phyloP scores from a whole-genome alignment of 2,888 invertebrate species.

The Lagria hirta region DNA sequence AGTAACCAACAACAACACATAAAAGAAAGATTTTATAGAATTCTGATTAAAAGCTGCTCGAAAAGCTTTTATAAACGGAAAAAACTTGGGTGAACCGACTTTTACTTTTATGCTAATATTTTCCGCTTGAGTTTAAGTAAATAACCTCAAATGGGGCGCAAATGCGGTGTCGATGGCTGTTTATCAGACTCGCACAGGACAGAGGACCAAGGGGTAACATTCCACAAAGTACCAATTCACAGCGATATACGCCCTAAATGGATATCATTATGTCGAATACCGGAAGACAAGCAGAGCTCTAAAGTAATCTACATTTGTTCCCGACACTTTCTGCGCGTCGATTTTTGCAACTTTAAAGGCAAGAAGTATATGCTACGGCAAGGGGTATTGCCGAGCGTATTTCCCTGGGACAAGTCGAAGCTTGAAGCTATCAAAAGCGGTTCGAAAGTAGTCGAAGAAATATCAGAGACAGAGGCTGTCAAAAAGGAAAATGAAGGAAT shows the following conservation, averaged over 20 bases:
- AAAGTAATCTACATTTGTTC: slow-evolving; percentile 71
- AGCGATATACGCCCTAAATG: slow-evolving; percentile 62
- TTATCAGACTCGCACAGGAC: slow-evolving; percentile 62
- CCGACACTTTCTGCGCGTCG: slow-evolving; percentile 71
- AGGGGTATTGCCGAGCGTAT: slow-evolving; percentile 73
- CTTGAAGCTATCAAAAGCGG: slow-evolving; percentile 43
- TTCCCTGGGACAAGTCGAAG: slow-evolving; percentile 61
- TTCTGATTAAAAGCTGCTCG: too few relatives aligned
- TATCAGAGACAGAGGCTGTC: slow-evolving; percentile 2
- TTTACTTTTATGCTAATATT: too few relatives aligned
- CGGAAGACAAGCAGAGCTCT: slow-evolving; percentile 57
- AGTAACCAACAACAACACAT: too few relatives aligned
- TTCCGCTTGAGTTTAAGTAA: too few relatives aligned
- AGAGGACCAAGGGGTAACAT: slow-evolving; percentile 71
- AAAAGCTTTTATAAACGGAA: too few relatives aligned
- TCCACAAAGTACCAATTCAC: slow-evolving; percentile 74
- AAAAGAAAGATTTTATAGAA: too few relatives aligned
- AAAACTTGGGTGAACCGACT: too few relatives aligned
- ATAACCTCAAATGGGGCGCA: slow-evolving; percentile 61
- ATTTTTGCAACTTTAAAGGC: slow-evolving; percentile 70
- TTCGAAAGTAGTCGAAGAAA: too few relatives aligned
- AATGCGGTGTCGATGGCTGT: slow-evolving; percentile 66
- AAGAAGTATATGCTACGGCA: slow-evolving; percentile 70
- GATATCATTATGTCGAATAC: slow-evolving; percentile 65
- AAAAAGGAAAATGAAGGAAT: neutral